A percentile compares a stretch with the other conserved stretches of the same genome.
Conservation (phyloP, 1,140 invertebrate species). For the Harlomillsia oculata region DNA sequence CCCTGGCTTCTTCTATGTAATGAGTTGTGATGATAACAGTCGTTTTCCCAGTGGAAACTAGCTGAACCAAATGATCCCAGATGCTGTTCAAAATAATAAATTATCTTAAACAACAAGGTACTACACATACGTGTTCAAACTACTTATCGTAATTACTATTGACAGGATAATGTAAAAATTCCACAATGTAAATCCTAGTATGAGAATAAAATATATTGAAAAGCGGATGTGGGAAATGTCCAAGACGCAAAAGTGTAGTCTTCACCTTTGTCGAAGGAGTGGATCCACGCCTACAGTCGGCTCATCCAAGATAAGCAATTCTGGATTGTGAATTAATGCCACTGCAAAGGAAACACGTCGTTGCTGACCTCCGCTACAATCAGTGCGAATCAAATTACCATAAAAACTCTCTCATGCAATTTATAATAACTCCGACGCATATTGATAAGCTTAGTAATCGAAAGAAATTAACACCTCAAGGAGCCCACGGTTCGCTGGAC, state of each 20-base stretch:
- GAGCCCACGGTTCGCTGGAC: neutral
- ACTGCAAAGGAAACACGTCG: slow-evolving; percentile 43
- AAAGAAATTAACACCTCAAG: neutral
- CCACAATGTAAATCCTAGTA: neutral
- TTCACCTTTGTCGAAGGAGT: slow-evolving; percentile 43
- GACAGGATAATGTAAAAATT: neutral
- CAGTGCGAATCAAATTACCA: neutral
- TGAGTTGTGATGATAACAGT: slow-evolving; percentile 51
- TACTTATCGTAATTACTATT: neutral
- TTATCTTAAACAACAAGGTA: neutral
- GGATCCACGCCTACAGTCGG: slow-evolving; percentile 49
- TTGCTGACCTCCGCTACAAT: slow-evolving; percentile 43
- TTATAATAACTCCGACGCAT: neutral
- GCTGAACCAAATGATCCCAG: slow-evolving; percentile 47
- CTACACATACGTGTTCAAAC: neutral
- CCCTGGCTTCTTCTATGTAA: slow-evolving; percentile 49
- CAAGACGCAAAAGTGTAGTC: neutral
- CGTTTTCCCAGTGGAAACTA: slow-evolving; percentile 41
- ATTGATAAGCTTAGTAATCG: neutral
- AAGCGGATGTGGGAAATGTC: neutral
- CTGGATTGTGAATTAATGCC: slow-evolving; percentile 44
- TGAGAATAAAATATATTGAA: neutral
- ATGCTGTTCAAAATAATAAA: slow-evolving; percentile 41
- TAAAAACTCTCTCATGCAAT: neutral
- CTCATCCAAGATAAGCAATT: slow-evolving; percentile 46